Conservation (phyloP, 2,113 vertebrate genomes). For the Lepisosteus oculatus region DNA sequence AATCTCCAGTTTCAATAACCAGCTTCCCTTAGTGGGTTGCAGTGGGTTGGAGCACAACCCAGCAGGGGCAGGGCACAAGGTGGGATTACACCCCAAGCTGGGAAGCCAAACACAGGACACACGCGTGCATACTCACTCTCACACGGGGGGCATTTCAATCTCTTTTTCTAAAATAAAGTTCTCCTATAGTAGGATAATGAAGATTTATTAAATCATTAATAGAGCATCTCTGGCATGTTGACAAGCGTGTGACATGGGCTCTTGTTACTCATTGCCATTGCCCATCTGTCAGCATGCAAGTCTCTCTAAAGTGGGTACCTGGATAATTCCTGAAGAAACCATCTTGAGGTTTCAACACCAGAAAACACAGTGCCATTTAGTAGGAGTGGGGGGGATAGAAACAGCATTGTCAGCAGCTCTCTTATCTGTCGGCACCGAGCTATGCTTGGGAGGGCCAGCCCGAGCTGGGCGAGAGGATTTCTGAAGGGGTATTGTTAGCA, state of each 20-base stretch:
- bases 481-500: constrained; percentile 8
- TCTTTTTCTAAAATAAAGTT: too few species aligned
- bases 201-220: neutral
- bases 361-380: constrained; percentile 24
- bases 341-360: constrained; percentile 13
- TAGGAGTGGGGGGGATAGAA: constrained; percentile 14
- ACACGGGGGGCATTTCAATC: too few species aligned
- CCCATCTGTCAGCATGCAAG: constrained; percentile 40
- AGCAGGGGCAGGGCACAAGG: too few species aligned
- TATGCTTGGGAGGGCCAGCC: constrained; percentile 22
- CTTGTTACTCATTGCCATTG: constrained; percentile 27
- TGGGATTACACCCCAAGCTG: too few species aligned
- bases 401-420: constrained; percentile 22
- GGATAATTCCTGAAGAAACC: constrained; percentile 32
- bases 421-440: constrained; percentile 39
- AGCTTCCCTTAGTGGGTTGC: too few species aligned
- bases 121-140: too few species aligned
- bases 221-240: constrained; percentile 14
- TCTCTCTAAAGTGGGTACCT: neutral
- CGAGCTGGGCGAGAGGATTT: constrained; percentile 9
- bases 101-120: too few species aligned
- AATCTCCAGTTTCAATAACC: too few species aligned
- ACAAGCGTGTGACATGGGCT: constrained; percentile 16
- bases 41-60: too few species aligned
- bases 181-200: too few species aligned